phyloP scores from a whole-genome alignment of 2,797 vertebrate genomes.

The Perodicticus potto region DNA sequence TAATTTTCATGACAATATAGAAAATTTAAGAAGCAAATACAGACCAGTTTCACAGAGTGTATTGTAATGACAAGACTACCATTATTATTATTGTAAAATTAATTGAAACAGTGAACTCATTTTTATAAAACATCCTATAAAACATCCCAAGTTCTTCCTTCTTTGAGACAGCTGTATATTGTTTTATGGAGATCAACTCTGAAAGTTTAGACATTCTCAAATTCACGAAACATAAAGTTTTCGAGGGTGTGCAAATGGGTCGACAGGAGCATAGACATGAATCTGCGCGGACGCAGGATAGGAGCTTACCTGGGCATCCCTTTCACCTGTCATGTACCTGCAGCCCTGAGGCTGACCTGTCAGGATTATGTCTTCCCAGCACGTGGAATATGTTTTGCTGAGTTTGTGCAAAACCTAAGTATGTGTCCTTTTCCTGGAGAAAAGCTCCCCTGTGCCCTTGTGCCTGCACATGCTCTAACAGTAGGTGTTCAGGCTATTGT shows the following conservation, averaged over 20 bases:
- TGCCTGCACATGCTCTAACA: background rate
- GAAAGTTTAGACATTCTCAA: background rate
- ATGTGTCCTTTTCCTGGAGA: background rate
- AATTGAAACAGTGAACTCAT: background rate
- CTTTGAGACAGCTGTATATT: background rate
- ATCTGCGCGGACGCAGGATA: too few relatives aligned
- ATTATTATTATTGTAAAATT: background rate
- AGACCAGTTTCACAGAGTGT: background rate
- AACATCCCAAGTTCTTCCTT: background rate
- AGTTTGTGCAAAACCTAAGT: background rate
- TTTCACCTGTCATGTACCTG: background rate
- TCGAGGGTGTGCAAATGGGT: background rate
- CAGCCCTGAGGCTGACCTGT: background rate
- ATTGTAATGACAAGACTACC: background rate
- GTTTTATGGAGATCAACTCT: conserved; percentile 23
- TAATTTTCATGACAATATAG: background rate
- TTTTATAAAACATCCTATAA: conserved; percentile 19
- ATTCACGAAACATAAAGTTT: background rate
- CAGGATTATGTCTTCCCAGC: background rate
- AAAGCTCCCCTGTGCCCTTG: background rate
- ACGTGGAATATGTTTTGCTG: background rate
- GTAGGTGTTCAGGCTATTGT: background rate
- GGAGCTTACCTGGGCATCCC: background rate
- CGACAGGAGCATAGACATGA: background rate
- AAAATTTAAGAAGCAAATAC: conserved; percentile 21